Evolutionary conservation across 2,113 vertebrate genomes (phyloP), one percentile per base, ranked within the genome.

Genomic region (Toxostoma redivivum): DNA sequence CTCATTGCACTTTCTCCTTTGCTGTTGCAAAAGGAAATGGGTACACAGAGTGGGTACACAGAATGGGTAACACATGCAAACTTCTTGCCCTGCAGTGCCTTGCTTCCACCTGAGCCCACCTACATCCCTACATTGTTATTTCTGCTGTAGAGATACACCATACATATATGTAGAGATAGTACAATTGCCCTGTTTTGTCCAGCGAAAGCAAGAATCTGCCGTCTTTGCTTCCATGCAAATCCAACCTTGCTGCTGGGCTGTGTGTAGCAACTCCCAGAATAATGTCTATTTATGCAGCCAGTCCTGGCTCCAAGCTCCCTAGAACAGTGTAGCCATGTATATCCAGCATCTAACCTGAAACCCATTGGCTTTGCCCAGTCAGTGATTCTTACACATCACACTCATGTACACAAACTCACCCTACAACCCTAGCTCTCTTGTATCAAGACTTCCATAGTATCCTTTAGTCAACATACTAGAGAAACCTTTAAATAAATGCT

Each of bases 401-500:
- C 20, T 28, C 74, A 33, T 40, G 3, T 30, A 53, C 31, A 81
- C 31, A 70, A n/a, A 71, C 24, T 48, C 58, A n/a, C 77, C 72
- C 91, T 85, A 81, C 30, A 60, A 48, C 47, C 30, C 6, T 40
- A 44, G 27, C 71, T 97, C 91, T 88, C 93, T 78, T 71, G 8
- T 37, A 83, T 94, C 88, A 94, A 93, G 95, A 56, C 35, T 94
- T 94, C 94, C 4, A 1, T 17, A n/a, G 69, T 31, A 92, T 72
- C 58, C 83, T 95, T 96, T n/a, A 91, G 88, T 91, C 97, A 95
- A 95, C 78, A 53, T 90, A 83, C 78, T 81, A 92, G 88, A 97
- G 94, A 97, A 98, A 84, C 60, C 80, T 97, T 97, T 97, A 98
- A 98, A 97, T 98, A 98, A 98, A 97, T 95, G 93, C 91, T 95